Percentiles rank a stretch among this genome's conserved stretches.
phyloP scores from a whole-genome alignment of 2,797 vertebrate genomes.

The Etheostoma nigrum region DNA sequence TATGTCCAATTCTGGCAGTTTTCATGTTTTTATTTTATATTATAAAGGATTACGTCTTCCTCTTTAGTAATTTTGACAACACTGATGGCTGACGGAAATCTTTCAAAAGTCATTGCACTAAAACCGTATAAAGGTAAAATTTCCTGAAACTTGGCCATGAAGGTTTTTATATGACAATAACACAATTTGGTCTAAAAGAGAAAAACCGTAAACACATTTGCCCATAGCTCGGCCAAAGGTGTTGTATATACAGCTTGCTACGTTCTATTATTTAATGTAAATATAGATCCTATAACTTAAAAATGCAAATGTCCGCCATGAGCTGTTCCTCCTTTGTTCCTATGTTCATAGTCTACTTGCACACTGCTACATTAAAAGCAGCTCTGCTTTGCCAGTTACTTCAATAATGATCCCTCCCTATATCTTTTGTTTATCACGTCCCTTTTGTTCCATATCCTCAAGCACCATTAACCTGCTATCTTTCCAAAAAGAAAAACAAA shows the following conservation, averaged over 20 bases:
- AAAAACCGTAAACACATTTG: slow-evolving; percentile 4
- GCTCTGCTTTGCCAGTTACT: slow-evolving; percentile 48
- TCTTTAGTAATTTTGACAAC: neutral
- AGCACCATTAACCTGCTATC: slow-evolving; percentile 59
- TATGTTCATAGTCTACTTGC: slow-evolving; percentile 15
- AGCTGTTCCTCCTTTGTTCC: neutral
- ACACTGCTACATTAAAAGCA: slow-evolving; percentile 41
- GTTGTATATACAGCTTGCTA: neutral
- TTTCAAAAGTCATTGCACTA: neutral
- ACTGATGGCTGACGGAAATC: neutral
- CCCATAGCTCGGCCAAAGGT: neutral
- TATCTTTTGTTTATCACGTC: slow-evolving; percentile 43
- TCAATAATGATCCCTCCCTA: slow-evolving; percentile 51
- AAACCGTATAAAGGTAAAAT: neutral
- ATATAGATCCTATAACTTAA: slow-evolving; percentile 15
- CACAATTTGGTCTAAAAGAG: neutral
- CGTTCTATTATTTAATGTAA: slow-evolving; percentile 13
- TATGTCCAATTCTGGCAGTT: neutral
- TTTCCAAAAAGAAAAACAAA: slow-evolving; percentile 41
- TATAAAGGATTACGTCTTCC: neutral
- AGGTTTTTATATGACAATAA: neutral
- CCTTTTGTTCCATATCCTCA: slow-evolving; percentile 55
- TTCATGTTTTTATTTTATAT: neutral
- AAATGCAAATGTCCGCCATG: slow-evolving; percentile 19
- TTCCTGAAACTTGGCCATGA: neutral